phyloP scores from a whole-genome alignment of 2,888 invertebrate genomes.

The Schrankia costaestrigalis region DNA sequence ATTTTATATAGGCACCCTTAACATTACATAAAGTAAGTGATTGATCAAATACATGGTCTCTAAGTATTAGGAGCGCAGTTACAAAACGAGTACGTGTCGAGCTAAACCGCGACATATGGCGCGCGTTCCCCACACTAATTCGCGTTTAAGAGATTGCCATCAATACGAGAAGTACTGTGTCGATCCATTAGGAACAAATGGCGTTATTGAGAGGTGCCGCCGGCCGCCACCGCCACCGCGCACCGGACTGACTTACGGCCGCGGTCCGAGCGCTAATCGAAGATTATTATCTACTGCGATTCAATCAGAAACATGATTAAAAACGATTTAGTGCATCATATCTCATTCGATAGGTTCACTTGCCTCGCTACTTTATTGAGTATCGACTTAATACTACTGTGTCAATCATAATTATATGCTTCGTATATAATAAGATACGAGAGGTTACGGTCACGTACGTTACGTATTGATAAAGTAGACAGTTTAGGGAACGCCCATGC shows the following conservation, averaged over 20 bases:
- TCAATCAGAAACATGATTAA: slow-evolving; percentile 72
- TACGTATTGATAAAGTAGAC: too few species aligned
- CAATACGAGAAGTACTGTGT: slow-evolving; percentile 52
- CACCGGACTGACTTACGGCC: slow-evolving; percentile 23
- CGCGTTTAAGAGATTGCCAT: slow-evolving; percentile 74
- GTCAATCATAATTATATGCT: slow-evolving; percentile 29
- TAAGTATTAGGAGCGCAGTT: slow-evolving; percentile 28
- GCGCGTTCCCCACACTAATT: slow-evolving; percentile 55
- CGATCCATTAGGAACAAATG: slow-evolving; percentile 75
- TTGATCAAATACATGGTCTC: slow-evolving; percentile 56
- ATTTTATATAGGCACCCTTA: too few species aligned
- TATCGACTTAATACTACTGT: slow-evolving; percentile 24
- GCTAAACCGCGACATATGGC: slow-evolving; percentile 66
- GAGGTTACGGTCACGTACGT: too few species aligned
- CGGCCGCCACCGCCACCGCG: slow-evolving; percentile 1
- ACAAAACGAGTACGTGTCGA: slow-evolving; percentile 19
- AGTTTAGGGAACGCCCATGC: too few species aligned
- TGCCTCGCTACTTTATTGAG: slow-evolving; percentile 25
- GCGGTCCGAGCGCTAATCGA: slow-evolving; percentile 55
- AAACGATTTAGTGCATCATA: slow-evolving; percentile 55
- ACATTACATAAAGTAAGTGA: slow-evolving; percentile 46
- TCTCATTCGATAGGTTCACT: slow-evolving; percentile 35
- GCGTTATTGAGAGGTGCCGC: slow-evolving; percentile 48
- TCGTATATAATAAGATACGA: too few species aligned
- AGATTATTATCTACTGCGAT: slow-evolving; percentile 65